Percentiles rank a stretch among this genome's conserved stretches.
Evolutionary conservation across 2,113 vertebrate species (phyloP).

Genomic region (Myotis yumanensis): DNA sequence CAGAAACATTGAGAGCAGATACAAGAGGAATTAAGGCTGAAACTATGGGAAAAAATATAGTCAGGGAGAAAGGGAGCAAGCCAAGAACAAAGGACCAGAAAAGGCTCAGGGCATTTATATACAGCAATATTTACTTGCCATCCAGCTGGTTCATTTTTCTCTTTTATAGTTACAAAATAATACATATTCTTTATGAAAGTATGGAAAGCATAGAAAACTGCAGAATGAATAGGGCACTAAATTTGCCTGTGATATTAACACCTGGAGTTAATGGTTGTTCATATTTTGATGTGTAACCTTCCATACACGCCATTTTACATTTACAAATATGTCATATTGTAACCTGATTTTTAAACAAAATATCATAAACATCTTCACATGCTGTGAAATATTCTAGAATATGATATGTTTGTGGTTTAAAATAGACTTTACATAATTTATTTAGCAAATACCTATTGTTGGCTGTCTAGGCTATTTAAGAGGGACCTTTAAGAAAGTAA

Average conservation of each 20-base stretch:
- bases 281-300: not conserved
- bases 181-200: not conserved
- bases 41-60: not conserved
- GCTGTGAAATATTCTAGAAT: not conserved
- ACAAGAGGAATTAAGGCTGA: not conserved
- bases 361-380: not conserved
- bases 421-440: not conserved
- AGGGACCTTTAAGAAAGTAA: not conserved
- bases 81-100: not conserved
- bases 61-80: not conserved
- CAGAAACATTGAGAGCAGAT: not conserved
- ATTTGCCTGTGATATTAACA: not conserved
- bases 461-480: not conserved
- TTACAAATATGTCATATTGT: not conserved
- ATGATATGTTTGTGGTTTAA: not conserved
- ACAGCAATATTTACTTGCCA: not conserved
- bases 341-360: not conserved
- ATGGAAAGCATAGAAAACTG: not conserved
- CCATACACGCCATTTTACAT: not conserved
- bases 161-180: not conserved
- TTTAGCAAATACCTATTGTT: not conserved
- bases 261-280: not conserved
- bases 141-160: not conserved
- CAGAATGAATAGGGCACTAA: not conserved
- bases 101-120: not conserved